phyloP scores from a whole-genome alignment of 2,113 vertebrate genomes.

The Butorides virescens region DNA sequence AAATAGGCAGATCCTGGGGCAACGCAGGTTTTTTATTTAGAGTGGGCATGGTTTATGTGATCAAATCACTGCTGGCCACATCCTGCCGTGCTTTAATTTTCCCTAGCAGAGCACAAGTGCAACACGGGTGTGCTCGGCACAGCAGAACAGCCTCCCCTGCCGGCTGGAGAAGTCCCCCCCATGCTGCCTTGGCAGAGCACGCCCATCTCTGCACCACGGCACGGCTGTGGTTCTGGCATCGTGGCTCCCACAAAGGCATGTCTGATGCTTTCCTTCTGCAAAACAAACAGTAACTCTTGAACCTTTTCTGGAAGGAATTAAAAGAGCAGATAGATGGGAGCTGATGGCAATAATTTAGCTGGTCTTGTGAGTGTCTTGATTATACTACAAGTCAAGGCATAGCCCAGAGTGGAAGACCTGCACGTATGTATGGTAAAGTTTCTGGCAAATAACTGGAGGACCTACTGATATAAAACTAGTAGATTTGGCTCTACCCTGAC shows the following conservation, averaged over 20 bases:
- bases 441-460: background rate
- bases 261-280: slow-evolving; percentile 17
- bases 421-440: background rate
- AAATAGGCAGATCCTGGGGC: background rate
- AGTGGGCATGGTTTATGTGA: background rate
- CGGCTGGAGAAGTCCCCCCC: background rate
- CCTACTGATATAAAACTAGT: background rate
- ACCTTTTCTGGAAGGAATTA: slow-evolving; percentile 41
- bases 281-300: slow-evolving; percentile 27
- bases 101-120: background rate
- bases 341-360: slow-evolving; percentile 16
- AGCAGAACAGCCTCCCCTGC: background rate
- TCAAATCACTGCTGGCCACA: background rate
- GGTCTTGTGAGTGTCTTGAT: slow-evolving; percentile 25
- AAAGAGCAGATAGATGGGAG: slow-evolving; percentile 25
- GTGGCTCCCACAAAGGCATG: background rate
- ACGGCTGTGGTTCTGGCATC: rapidly evolving
- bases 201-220: rapidly evolving
- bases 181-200: rapidly evolving
- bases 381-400: slow-evolving; percentile 35
- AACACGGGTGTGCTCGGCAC: rapidly evolving
- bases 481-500: background rate
- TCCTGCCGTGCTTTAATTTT: background rate
- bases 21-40: background rate
- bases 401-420: background rate